Base-by-base conservation (phyloP, 1,140 invertebrate species). In the Tetramorium simillimum region DNA sequence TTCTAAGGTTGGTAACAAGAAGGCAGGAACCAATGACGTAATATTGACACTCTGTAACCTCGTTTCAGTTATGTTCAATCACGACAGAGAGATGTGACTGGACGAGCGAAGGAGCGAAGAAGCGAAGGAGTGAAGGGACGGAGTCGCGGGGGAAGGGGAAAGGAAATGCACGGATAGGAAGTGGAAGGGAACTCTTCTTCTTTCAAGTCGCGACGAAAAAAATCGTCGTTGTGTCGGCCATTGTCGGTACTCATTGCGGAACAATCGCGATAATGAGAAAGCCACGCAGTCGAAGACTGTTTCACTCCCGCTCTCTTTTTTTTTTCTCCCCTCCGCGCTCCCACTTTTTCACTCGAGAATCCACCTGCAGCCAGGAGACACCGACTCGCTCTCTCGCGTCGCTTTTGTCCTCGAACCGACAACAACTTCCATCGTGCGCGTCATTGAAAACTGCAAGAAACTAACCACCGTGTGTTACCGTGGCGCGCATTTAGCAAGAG, bases 191-290 rank as follows among this genome's bases (percentile, higher is more conserved):
- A 62, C 58, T 28, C 62, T 87, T 78, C 56, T 85, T 84, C 75
- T 81, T 24, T 75, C n/a, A 14, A 84, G n/a, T 43, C 12, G 88
- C 86, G 86, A 86, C 72, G 84, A 92, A 93, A 89, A 85, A 91
- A 93, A 91, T 90, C 24, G 37, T 82, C 65, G 51, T 72, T 93
- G 91, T 92, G 93, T 92, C 93, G 91, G 51, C 91, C 87, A 94
- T 94, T 94, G 93, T 94, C 87, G 92, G 90, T 93, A 93, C 89
- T 92, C 87, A 92, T 92, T 81, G 89, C 88, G 82, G 87, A 92
- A 94, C 93, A 94, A 95, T 94, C 91, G 92, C 85, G 90, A 93
- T 94, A 94, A 95, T 95, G 93, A 94, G 90, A 94, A 94, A 94
- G 91, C 93, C 91, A 93, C 92, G 91, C 91, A 92, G 90, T 80